Percentiles rank a stretch among this genome's conserved stretches.
phyloP scores from a whole-genome alignment of 1,140 invertebrate species.

The Nomia melanderi region DNA sequence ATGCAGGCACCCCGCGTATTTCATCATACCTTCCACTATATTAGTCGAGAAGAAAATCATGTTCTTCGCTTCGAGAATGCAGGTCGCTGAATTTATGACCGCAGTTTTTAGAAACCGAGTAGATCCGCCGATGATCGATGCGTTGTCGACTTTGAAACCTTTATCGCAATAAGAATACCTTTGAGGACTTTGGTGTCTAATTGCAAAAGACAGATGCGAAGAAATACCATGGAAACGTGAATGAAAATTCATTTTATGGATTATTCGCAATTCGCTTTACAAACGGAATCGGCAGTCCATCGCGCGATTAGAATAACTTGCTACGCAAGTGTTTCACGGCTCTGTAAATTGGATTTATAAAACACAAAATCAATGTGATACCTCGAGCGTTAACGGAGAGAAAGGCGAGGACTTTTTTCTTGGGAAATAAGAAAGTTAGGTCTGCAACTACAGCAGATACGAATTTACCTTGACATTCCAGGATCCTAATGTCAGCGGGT shows the following conservation, averaged over 20 bases:
- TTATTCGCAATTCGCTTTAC: neutral
- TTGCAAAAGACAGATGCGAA: neutral
- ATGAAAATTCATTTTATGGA: neutral
- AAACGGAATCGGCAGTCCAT: neutral
- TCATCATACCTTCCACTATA: conserved; percentile 92
- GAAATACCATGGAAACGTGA: too few relatives aligned
- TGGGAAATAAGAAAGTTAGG: conserved; percentile 67
- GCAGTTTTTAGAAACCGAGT: conserved; percentile 94
- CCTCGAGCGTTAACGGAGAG: conserved; percentile 47
- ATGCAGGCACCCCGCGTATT: neutral
- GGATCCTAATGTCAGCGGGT: conserved; percentile 88
- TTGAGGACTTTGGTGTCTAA: neutral
- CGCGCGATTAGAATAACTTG: neutral
- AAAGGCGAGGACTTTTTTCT: conserved; percentile 54
- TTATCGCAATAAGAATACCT: neutral
- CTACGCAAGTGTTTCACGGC: neutral
- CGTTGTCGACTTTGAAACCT: conserved; percentile 95
- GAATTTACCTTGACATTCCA: conserved; percentile 83
- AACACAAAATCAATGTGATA: conserved; percentile 44
- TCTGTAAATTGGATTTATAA: conserved; percentile 6
- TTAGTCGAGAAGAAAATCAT: conserved; percentile 98
- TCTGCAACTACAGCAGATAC: conserved; percentile 70
- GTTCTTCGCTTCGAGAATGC: conserved; percentile 97
- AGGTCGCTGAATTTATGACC: conserved; percentile 95
- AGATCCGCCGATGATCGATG: conserved; percentile 96